Evolutionary conservation across 2,888 invertebrate species (phyloP).

Genomic region (Drosophila greeni): DNA sequence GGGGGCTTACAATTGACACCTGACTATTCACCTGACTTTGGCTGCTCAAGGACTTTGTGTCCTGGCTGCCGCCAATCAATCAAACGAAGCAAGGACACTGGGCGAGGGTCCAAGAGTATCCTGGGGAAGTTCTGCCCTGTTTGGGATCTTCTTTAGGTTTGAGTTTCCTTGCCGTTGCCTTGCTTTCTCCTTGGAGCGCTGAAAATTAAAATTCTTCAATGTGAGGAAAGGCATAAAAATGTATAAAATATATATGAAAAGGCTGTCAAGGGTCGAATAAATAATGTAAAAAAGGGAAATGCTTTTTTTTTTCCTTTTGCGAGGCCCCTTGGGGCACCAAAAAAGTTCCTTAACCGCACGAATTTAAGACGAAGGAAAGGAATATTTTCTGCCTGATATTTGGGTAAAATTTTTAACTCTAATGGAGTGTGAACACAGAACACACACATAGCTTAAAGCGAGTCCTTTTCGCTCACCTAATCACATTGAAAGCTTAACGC

Average conservation of each 20-base stretch:
- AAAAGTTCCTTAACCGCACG: constrained; percentile 36
- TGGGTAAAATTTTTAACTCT: constrained; percentile 26
- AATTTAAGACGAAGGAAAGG: constrained; percentile 25
- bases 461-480: constrained; percentile 12
- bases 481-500: constrained; percentile 39
- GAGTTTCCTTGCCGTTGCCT: neutral
- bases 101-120: constrained; percentile 5
- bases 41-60: constrained; percentile 27
- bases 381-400: constrained; percentile 22
- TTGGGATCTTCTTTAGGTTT: neutral
- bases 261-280: constrained; percentile 49
- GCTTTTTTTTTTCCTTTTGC: constrained; percentile 20
- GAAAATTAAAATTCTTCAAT: constrained; percentile 46
- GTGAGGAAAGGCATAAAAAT: constrained; percentile 36
- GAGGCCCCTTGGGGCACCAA: constrained; percentile 11
- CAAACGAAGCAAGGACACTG: constrained; percentile 30
- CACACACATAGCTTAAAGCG: neutral
- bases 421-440: constrained; percentile 32
- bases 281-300: constrained; percentile 48
- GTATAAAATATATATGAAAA: constrained; percentile 45
- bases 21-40: constrained; percentile 44
- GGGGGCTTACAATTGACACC: constrained; percentile 45
- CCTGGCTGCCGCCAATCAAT: constrained; percentile 32
- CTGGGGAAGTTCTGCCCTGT: neutral
- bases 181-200: constrained; percentile 14